Conservation (phyloP, 2,797 vertebrate genomes). For the Sebastes taczanowskii region DNA sequence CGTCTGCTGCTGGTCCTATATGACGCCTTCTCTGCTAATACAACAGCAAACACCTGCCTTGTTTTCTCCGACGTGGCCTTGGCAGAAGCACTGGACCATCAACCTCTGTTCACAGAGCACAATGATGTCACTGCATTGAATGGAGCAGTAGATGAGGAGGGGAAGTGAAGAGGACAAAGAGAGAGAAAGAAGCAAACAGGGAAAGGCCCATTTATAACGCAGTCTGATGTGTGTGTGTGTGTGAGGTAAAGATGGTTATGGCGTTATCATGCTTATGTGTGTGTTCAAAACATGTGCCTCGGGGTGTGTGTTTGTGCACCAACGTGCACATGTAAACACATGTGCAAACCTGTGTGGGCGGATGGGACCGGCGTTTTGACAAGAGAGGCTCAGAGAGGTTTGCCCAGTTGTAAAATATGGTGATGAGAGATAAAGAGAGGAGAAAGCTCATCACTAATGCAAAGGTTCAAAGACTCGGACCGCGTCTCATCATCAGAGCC, state of each 20-base stretch:
- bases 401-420: constrained; percentile 68
- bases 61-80: background rate
- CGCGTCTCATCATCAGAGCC: constrained; percentile 76
- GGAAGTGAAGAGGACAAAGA: constrained; percentile 39
- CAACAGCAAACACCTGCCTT: constrained; percentile 31
- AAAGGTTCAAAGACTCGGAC: constrained; percentile 79
- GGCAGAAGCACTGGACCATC: constrained; percentile 48
- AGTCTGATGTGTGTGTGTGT: background rate
- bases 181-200: background rate
- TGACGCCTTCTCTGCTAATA: background rate
- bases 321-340: constrained; percentile 34
- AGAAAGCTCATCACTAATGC: constrained; percentile 75
- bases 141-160: constrained; percentile 27
- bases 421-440: constrained; percentile 66
- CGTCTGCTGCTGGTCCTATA: background rate
- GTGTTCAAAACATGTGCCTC: constrained; percentile 11
- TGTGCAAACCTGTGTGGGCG: constrained; percentile 57
- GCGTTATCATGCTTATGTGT: background rate
- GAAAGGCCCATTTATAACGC: constrained; percentile 33
- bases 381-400: constrained; percentile 37
- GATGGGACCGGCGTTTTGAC: constrained; percentile 50
- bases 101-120: constrained; percentile 44
- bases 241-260: background rate
- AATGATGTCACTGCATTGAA: constrained; percentile 40
- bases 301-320: background rate